phyloP scores from a whole-genome alignment of 2,797 vertebrate genomes.

The Borostomias antarcticus region DNA sequence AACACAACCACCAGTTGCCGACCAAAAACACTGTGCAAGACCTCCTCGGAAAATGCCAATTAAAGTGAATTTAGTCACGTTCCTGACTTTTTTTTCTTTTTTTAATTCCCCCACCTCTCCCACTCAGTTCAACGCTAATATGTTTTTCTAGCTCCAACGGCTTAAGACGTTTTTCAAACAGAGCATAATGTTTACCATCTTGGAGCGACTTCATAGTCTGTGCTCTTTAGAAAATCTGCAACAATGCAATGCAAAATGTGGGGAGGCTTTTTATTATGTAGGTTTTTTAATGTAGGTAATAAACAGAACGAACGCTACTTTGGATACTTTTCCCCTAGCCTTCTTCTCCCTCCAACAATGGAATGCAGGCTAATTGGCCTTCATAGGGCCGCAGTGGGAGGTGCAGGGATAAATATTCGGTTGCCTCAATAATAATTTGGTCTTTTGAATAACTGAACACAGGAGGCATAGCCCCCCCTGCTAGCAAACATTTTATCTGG shows the following conservation, averaged over 20 bases:
- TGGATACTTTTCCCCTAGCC: neutral
- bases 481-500: slow-evolving; percentile 22
- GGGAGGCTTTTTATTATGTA: neutral
- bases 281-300: neutral
- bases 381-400: slow-evolving; percentile 27
- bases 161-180: slow-evolving; percentile 35
- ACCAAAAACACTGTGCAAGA: slow-evolving; percentile 19
- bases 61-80: slow-evolving; percentile 51
- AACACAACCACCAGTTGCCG: slow-evolving; percentile 40
- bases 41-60: slow-evolving; percentile 34
- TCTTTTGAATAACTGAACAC: slow-evolving; percentile 34
- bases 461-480: slow-evolving; percentile 20
- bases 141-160: slow-evolving; percentile 37
- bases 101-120: slow-evolving; percentile 17
- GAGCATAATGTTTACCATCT: slow-evolving; percentile 35
- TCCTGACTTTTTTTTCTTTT: too few species aligned
- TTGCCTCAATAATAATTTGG: slow-evolving; percentile 41
- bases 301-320: neutral
- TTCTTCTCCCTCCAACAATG: slow-evolving; percentile 4
- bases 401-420: slow-evolving; percentile 37
- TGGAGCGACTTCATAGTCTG: slow-evolving; percentile 30
- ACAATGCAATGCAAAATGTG: slow-evolving; percentile 4
- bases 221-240: slow-evolving; percentile 19
- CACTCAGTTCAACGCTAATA: slow-evolving; percentile 38
- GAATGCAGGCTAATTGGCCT: slow-evolving; percentile 22